A percentile compares a stretch with the other conserved stretches of the same genome.
Evolutionary conservation across 2,797 vertebrate genomes (phyloP).

Genomic region (Prunella strophiata): DNA sequence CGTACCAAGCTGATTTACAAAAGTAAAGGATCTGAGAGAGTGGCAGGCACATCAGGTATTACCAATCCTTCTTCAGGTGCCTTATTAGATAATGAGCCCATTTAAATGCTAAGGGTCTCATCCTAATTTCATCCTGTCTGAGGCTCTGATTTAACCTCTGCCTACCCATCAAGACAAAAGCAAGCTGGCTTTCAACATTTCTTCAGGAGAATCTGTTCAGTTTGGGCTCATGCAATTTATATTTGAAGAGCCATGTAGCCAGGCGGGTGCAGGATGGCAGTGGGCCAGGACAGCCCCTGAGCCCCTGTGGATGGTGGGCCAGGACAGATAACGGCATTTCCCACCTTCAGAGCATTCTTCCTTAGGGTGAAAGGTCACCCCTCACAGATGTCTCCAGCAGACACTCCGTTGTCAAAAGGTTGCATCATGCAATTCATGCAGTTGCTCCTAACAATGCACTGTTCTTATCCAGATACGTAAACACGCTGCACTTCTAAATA

Average conservation of each 20-base stretch:
- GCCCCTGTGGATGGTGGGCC: conserved; percentile 78
- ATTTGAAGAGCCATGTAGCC: neutral
- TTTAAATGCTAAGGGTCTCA: neutral
- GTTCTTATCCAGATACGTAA: conserved; percentile 76
- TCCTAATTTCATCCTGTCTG: neutral
- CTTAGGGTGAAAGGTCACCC: conserved; percentile 87
- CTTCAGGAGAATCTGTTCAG: neutral
- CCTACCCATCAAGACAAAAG: neutral
- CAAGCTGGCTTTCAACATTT: neutral
- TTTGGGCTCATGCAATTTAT: neutral
- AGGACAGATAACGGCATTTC: conserved; percentile 78
- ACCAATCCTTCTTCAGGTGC: neutral
- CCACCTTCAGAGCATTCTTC: conserved; percentile 93
- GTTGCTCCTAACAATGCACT: conserved; percentile 84
- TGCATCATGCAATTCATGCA: conserved; percentile 85
- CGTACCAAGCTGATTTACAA: neutral
- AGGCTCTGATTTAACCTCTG: neutral
- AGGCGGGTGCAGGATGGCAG: conserved; percentile 7
- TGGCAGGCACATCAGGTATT: neutral
- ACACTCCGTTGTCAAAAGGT: conserved; percentile 90
- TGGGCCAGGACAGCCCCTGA: conserved; percentile 70
- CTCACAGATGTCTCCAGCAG: conserved; percentile 91
- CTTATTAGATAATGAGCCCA: neutral
- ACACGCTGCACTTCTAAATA: conserved; percentile 57
- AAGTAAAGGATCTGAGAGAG: neutral